A percentile compares a stretch with the other conserved stretches of the same genome.
Conservation (phyloP, 2,888 invertebrate genomes). For the Chrysomela aeneicollis region DNA sequence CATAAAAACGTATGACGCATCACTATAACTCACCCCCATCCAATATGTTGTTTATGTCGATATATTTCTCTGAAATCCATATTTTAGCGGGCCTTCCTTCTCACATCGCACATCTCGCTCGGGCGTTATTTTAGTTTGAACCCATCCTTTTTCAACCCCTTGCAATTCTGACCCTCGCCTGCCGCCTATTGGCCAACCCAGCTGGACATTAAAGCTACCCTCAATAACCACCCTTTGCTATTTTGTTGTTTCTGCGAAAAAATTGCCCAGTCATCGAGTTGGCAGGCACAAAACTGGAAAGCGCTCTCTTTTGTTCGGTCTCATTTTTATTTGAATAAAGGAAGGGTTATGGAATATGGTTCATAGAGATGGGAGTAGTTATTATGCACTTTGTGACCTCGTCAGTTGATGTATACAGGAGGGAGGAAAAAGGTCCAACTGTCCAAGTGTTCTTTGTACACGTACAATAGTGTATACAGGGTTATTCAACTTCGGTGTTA, state of each 20-base stretch:
- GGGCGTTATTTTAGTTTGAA: slow-evolving; percentile 38
- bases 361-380: neutral
- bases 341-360: slow-evolving; percentile 16
- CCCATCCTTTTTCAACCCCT: slow-evolving; percentile 47
- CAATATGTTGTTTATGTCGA: slow-evolving; percentile 45
- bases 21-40: slow-evolving; percentile 36
- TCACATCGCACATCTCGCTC: slow-evolving; percentile 25
- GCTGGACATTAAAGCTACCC: slow-evolving; percentile 55
- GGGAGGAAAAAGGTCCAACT: neutral
- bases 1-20: slow-evolving; percentile 36
- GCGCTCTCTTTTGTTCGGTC: slow-evolving; percentile 13
- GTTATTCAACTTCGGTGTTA: too few relatives aligned
- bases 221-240: slow-evolving; percentile 52
- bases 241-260: slow-evolving; percentile 46
- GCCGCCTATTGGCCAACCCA: slow-evolving; percentile 51
- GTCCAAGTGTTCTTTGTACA: too few relatives aligned
- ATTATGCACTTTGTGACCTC: neutral
- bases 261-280: slow-evolving; percentile 45
- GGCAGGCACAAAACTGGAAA: slow-evolving; percentile 26
- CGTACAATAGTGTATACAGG: too few relatives aligned
- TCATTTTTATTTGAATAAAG: slow-evolving; percentile 16
- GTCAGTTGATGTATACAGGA: neutral
- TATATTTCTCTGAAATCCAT: slow-evolving; percentile 41
- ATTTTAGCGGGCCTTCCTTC: slow-evolving; percentile 37
- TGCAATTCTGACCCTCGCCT: slow-evolving; percentile 51